phyloP scores from a whole-genome alignment of 37 sponge, comb jelly and placozoan species.

The Halichondria panicea region DNA sequence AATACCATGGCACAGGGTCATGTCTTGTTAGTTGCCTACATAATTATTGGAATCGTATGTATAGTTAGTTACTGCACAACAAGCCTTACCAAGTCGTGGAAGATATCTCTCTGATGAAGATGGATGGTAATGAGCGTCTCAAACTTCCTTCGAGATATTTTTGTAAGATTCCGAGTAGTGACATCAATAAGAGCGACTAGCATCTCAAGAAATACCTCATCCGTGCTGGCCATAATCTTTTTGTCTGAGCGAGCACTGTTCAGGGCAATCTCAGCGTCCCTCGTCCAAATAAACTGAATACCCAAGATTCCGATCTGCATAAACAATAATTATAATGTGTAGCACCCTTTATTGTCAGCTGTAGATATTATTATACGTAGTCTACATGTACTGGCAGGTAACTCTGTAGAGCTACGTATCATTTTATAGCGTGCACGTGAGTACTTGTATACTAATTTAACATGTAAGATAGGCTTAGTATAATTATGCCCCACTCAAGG shows the following conservation, averaged over 20 bases:
- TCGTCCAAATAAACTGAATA: conserved; percentile 94
- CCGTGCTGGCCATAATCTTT: conserved; percentile 86
- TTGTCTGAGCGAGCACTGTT: conserved; percentile 78
- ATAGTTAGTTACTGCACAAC: not conserved
- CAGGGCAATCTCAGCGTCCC: conserved; percentile 82
- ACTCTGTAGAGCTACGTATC: no score
- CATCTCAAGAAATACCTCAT: conserved; percentile 87
- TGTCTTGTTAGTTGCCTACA: not conserved
- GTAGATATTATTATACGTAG: no score
- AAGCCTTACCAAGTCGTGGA: conserved; percentile 81
- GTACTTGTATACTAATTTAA: no score
- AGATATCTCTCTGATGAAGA: conserved; percentile 98
- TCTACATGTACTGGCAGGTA: no score
- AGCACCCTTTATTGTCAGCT: no score
- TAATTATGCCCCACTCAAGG: no score
- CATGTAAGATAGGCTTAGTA: no score
- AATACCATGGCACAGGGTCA: no score
- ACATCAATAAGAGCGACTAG: conserved; percentile 86
- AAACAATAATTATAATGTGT: no score
- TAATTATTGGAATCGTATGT: not conserved
- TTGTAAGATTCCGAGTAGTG: conserved; percentile 90
- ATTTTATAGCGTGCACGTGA: no score
- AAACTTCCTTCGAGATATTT: conserved; percentile 84
- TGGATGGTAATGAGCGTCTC: conserved; percentile 99
- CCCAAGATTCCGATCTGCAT: conserved; percentile 94